phyloP scores from a whole-genome alignment of 2,888 invertebrate species.

The Drosophila borborema region DNA sequence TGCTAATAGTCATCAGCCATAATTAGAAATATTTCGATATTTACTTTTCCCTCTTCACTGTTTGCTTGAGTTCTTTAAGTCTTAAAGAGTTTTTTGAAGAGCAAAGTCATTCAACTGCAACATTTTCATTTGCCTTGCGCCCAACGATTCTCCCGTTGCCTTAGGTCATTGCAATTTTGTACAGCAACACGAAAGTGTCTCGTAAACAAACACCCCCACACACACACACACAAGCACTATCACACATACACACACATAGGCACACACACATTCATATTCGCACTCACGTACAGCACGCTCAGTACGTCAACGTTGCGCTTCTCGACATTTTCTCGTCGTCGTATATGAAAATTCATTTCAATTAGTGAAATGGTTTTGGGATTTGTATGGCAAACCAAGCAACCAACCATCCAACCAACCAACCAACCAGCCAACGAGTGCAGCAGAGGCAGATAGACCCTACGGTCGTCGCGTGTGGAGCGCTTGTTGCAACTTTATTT shows the following conservation, averaged over 20 bases:
- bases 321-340: slow-evolving; percentile 39
- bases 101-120: slow-evolving; percentile 53
- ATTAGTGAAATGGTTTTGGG: slow-evolving; percentile 82
- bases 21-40: neutral
- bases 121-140: slow-evolving; percentile 24
- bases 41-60: neutral
- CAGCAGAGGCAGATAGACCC: slow-evolving; percentile 14
- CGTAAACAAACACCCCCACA: slow-evolving; percentile 29
- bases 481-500: slow-evolving; percentile 73
- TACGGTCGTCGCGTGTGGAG: slow-evolving; percentile 38
- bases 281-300: slow-evolving; percentile 13
- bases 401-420: slow-evolving; percentile 10
- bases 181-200: slow-evolving; percentile 66
- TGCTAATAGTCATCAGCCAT: neutral
- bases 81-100: slow-evolving; percentile 32
- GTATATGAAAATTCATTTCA: slow-evolving; percentile 81
- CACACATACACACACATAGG: neutral
- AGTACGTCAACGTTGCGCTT: slow-evolving; percentile 38
- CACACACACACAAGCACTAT: slow-evolving; percentile 4
- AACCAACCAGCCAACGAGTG: slow-evolving; percentile 34
- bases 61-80: slow-evolving; percentile 15
- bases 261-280: slow-evolving; percentile 1
- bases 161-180: slow-evolving; percentile 70
- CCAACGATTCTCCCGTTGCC: slow-evolving; percentile 61
- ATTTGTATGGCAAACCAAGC: slow-evolving; percentile 67